Percentiles rank a stretch among this genome's conserved stretches.
Conservation (phyloP, 2,797 vertebrate genomes). For the Choloepus didactylus region DNA sequence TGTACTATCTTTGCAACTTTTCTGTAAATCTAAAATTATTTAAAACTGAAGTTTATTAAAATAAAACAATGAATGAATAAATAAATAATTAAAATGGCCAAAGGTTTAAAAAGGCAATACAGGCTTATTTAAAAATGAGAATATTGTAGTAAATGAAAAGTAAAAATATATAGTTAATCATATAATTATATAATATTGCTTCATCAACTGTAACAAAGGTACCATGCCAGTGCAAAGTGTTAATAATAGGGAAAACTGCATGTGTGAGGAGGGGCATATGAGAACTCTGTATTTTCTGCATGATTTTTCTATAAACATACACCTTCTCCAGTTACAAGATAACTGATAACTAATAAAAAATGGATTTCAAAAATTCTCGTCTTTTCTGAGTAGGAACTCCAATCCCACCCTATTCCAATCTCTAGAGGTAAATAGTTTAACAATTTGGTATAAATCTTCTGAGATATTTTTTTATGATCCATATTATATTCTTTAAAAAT, state of each 20-base stretch:
- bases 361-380: neutral
- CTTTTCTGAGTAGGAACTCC: neutral
- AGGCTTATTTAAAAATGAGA: neutral
- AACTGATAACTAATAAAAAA: no score
- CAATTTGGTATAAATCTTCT: neutral
- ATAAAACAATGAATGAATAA: neutral
- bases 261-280: no score
- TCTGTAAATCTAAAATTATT: slow-evolving; percentile 47
- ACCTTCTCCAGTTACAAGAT: no score
- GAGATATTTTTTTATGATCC: slow-evolving; percentile 42
- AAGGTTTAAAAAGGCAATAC: neutral
- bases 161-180: neutral
- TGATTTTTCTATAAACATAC: no score
- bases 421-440: slow-evolving; percentile 23
- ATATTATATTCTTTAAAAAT: neutral
- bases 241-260: no score
- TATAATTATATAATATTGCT: no score
- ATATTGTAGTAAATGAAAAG: slow-evolving; percentile 28
- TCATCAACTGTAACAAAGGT: no score
- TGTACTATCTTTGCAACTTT: slow-evolving; percentile 4
- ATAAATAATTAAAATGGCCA: neutral
- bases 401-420: neutral
- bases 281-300: no score
- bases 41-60: slow-evolving; percentile 24
- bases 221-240: no score